Evolutionary conservation across 2,113 vertebrate genomes (phyloP).

Genomic region (Lepus europaeus): DNA sequence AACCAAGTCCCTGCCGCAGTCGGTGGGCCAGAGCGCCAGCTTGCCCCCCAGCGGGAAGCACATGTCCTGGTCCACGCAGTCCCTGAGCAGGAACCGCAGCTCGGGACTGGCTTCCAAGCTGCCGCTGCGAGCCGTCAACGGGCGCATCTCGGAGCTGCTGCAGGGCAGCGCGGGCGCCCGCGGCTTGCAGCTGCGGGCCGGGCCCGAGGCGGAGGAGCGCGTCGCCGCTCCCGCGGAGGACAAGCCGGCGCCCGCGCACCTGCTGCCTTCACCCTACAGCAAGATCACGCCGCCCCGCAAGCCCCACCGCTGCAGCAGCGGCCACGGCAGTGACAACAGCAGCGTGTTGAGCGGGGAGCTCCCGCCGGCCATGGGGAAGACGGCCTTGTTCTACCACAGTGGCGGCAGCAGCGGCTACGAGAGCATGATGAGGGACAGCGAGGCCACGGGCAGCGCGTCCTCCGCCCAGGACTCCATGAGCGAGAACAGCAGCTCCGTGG

Average conservation of each 20-base stretch:
- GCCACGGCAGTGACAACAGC: conserved; percentile 98
- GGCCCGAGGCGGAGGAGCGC: conserved; percentile 85
- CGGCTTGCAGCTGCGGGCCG: conserved; percentile 84
- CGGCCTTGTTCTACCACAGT: conserved; percentile 97
- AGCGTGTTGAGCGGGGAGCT: conserved; percentile 98
- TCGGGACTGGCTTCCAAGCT: conserved; percentile 92
- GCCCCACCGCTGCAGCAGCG: conserved; percentile 97
- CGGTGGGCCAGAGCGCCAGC: conserved; percentile 92
- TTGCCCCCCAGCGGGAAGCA: conserved; percentile 92
- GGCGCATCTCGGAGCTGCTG: conserved; percentile 96
- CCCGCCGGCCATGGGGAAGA: conserved; percentile 98
- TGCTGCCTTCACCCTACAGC: conserved; percentile 97
- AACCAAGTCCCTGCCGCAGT: conserved; percentile 96
- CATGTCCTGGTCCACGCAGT: conserved; percentile 97
- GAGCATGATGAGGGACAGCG: conserved; percentile 98
- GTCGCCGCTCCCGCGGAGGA: conserved; percentile 86
- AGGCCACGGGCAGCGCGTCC: conserved; percentile 97
- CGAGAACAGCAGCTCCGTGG: conserved; percentile 95
- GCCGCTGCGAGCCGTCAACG: conserved; percentile 95
- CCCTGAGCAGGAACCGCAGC: conserved; percentile 93
- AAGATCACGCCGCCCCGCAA: conserved; percentile 97
- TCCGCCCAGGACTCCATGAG: conserved; percentile 98
- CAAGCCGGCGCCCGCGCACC: conserved; percentile 85
- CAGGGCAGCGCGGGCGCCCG: conserved; percentile 90
- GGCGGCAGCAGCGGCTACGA: conserved; percentile 98